A percentile compares a stretch with the other conserved stretches of the same genome.
Conservation (phyloP, 2,888 invertebrate species). For the Alviniconcha strummeri region DNA sequence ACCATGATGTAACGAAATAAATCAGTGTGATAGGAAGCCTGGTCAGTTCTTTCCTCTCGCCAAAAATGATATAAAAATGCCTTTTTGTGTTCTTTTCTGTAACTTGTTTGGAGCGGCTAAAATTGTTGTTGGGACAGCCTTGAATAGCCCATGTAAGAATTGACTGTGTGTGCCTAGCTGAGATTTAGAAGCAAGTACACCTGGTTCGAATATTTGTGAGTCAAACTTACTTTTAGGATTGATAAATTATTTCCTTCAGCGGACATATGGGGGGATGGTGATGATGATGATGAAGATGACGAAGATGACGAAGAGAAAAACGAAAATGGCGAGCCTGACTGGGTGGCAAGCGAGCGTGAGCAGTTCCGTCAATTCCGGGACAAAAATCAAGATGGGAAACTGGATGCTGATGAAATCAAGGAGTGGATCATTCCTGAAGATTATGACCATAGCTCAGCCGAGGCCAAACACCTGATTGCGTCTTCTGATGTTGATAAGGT, state of each 20-base stretch:
- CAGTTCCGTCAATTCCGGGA: constrained; percentile 89
- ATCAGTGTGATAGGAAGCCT: too few relatives aligned
- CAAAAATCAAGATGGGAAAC: constrained; percentile 87
- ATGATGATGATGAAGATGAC: constrained; percentile 30
- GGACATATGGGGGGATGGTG: constrained; percentile 22
- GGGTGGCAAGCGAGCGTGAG: constrained; percentile 94
- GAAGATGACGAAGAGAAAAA: constrained; percentile 37
- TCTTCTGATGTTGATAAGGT: constrained; percentile 90
- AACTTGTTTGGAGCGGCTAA: too few relatives aligned
- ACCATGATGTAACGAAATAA: too few relatives aligned
- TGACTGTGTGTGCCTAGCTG: too few relatives aligned
- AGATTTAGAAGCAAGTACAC: too few relatives aligned
- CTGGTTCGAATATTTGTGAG: too few relatives aligned
- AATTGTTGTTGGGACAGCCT: too few relatives aligned
- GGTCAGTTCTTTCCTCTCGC: too few relatives aligned
- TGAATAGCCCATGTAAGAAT: too few relatives aligned
- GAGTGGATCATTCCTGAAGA: constrained; percentile 94
- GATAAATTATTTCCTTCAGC: constrained; percentile 13
- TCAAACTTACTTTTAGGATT: background rate
- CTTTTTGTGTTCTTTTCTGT: too few relatives aligned
- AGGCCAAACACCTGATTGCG: constrained; percentile 92
- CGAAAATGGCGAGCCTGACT: constrained; percentile 85
- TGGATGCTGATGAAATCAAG: constrained; percentile 88
- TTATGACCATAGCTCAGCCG: constrained; percentile 96
- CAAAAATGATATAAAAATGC: too few relatives aligned